phyloP scores from a whole-genome alignment of 2,797 vertebrate species.

The Siniperca obscura region DNA sequence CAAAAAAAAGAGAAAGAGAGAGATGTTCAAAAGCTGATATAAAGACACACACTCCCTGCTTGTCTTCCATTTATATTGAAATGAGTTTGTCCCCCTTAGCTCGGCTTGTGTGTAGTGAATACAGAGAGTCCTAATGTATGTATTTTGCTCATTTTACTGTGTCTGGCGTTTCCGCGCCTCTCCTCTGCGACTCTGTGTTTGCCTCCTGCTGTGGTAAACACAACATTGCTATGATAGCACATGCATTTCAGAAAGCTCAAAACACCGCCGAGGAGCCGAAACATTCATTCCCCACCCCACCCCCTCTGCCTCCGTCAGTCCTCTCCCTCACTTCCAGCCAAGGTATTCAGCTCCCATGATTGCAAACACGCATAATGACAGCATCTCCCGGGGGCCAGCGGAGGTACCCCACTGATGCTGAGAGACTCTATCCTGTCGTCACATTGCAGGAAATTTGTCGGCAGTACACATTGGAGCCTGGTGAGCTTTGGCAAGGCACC shows the following conservation, averaged over 20 bases:
- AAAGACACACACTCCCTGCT: slow-evolving; percentile 82
- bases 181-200: slow-evolving; percentile 83
- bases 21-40: slow-evolving; percentile 85
- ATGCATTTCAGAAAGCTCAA: slow-evolving; percentile 85
- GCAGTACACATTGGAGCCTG: slow-evolving; percentile 67
- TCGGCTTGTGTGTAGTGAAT: slow-evolving; percentile 78
- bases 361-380: slow-evolving; percentile 92
- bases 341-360: slow-evolving; percentile 88
- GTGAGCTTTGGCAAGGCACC: slow-evolving; percentile 82
- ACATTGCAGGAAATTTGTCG: slow-evolving; percentile 79
- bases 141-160: slow-evolving; percentile 88
- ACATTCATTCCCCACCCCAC: slow-evolving; percentile 68
- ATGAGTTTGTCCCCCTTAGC: slow-evolving; percentile 80
- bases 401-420: slow-evolving; percentile 89
- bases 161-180: slow-evolving; percentile 81
- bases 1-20: slow-evolving; percentile 61
- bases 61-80: slow-evolving; percentile 90
- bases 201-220: slow-evolving; percentile 88
- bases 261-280: slow-evolving; percentile 79
- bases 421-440: slow-evolving; percentile 85
- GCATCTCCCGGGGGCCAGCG: slow-evolving; percentile 89
- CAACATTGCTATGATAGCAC: slow-evolving; percentile 85
- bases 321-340: slow-evolving; percentile 82
- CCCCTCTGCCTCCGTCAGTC: slow-evolving; percentile 62
- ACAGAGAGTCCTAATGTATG: slow-evolving; percentile 86